phyloP scores from a whole-genome alignment of 35 echinoderm and acorn worm species.

The Chiridota heheva region DNA sequence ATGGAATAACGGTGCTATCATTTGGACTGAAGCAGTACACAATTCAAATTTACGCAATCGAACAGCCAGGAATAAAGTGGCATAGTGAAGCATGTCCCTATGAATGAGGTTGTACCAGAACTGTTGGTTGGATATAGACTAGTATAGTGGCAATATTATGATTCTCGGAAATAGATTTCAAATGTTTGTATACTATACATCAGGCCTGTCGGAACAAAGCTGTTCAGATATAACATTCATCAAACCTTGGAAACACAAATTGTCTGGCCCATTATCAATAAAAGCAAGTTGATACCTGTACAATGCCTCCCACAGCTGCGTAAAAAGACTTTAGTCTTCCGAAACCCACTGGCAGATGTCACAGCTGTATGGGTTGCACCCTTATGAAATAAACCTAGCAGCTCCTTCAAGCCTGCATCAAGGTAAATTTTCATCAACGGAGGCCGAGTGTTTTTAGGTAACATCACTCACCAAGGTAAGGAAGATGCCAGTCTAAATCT shows the following conservation, averaged over 20 bases:
- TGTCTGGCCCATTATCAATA: neutral
- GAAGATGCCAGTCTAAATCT: slow-evolving; percentile 24
- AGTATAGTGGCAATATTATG: too few species aligned
- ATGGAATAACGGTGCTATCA: slow-evolving; percentile 55
- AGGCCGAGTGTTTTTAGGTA: slow-evolving; percentile 33
- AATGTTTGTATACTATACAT: too few species aligned
- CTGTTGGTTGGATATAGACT: too few species aligned
- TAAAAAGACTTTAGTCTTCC: slow-evolving; percentile 13
- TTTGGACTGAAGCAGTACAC: slow-evolving; percentile 23
- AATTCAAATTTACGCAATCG: slow-evolving; percentile 32
- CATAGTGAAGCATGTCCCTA: slow-evolving; percentile 53
- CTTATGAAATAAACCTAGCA: slow-evolving; percentile 19
- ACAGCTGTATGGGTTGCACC: slow-evolving; percentile 34
- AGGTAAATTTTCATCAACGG: slow-evolving; percentile 26
- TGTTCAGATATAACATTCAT: too few species aligned
- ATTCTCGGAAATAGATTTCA: too few species aligned
- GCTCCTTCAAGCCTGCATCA: slow-evolving; percentile 19
- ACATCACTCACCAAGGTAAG: slow-evolving; percentile 28
- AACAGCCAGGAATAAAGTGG: slow-evolving; percentile 46
- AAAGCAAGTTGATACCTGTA: neutral
- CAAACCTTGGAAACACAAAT: slow-evolving; percentile 46
- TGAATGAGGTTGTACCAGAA: slow-evolving; percentile 61
- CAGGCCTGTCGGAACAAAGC: too few species aligned
- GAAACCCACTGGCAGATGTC: neutral
- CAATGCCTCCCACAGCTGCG: slow-evolving; percentile 44